phyloP scores from a whole-genome alignment of 2,888 invertebrate genomes.

The Drosophila sordidula region DNA sequence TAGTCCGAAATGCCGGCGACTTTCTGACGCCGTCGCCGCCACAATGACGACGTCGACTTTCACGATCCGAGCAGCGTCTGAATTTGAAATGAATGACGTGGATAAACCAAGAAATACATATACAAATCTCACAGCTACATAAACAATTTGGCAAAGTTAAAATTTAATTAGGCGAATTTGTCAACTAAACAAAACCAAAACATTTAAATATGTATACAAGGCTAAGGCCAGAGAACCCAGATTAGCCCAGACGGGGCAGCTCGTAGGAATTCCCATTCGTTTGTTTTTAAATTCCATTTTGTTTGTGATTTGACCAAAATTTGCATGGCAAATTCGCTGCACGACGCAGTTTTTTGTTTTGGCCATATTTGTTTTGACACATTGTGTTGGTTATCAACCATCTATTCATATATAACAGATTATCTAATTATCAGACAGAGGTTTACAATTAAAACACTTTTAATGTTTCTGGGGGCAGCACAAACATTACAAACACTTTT shows the following conservation, averaged over 20 bases:
- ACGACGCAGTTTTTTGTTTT: conserved; percentile 31
- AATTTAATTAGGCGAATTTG: conserved; percentile 45
- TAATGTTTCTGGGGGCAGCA: no score
- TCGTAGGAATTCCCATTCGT: conserved; percentile 51
- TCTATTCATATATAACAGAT: conserved; percentile 3
- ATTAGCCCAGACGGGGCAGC: background rate
- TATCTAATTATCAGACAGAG: background rate
- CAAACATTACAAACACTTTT: no score
- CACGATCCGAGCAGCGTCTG: conserved; percentile 65
- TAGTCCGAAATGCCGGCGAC: conserved; percentile 67
- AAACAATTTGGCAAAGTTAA: conserved; percentile 14
- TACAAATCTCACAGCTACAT: background rate
- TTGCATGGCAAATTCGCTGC: conserved; percentile 39
- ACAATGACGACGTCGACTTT: conserved; percentile 65
- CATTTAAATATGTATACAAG: conserved; percentile 17
- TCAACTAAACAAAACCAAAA: conserved; percentile 25
- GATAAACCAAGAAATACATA: conserved; percentile 45
- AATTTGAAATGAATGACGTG: conserved; percentile 73
- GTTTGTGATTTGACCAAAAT: conserved; percentile 25
- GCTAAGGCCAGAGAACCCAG: conserved; percentile 47
- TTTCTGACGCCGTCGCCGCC: conserved; percentile 50
- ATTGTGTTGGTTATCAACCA: background rate
- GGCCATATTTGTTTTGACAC: conserved; percentile 23
- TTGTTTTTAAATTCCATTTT: conserved; percentile 31
- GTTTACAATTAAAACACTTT: background rate